Evolutionary conservation across 2,888 invertebrate genomes (phyloP).

Genomic region (Morpho achilles): DNA sequence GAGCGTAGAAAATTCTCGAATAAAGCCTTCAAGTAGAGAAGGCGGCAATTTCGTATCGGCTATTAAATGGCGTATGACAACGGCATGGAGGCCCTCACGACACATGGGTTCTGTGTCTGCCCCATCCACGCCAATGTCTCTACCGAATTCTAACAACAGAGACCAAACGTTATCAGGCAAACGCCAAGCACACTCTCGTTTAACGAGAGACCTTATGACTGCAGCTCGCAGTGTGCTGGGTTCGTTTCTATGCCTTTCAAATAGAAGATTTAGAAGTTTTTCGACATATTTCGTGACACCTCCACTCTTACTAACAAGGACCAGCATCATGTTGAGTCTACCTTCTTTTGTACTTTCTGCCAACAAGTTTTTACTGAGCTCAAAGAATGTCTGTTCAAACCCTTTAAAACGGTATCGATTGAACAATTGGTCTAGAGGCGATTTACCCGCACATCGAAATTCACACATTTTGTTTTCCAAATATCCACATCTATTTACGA

Average conservation of each 20-base stretch:
- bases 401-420: conserved; percentile 48
- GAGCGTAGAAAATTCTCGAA: conserved; percentile 42
- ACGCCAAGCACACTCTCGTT: conserved; percentile 52
- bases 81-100: conserved; percentile 52
- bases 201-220: conserved; percentile 52
- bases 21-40: conserved; percentile 36
- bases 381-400: conserved; percentile 46
- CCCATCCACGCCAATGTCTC: conserved; percentile 54
- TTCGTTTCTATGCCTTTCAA: conserved; percentile 46
- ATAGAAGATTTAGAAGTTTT: conserved; percentile 40
- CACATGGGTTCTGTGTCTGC: conserved; percentile 38
- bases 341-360: conserved; percentile 43
- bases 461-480: no score
- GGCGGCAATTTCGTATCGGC: conserved; percentile 27
- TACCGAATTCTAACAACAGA: conserved; percentile 42
- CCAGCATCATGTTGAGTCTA: conserved; percentile 53
- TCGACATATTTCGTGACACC: conserved; percentile 41
- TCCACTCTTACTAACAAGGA: conserved; percentile 58
- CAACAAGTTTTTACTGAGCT: conserved; percentile 41
- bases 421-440: conserved; percentile 47
- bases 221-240: conserved; percentile 49
- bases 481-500: no score
- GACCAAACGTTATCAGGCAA: conserved; percentile 45
- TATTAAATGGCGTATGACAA: conserved; percentile 46
- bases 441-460: conserved; percentile 15